A percentile compares a stretch with the other conserved stretches of the same genome.
phyloP scores from a whole-genome alignment of 2,113 vertebrate genomes.

The Panurus biarmicus region DNA sequence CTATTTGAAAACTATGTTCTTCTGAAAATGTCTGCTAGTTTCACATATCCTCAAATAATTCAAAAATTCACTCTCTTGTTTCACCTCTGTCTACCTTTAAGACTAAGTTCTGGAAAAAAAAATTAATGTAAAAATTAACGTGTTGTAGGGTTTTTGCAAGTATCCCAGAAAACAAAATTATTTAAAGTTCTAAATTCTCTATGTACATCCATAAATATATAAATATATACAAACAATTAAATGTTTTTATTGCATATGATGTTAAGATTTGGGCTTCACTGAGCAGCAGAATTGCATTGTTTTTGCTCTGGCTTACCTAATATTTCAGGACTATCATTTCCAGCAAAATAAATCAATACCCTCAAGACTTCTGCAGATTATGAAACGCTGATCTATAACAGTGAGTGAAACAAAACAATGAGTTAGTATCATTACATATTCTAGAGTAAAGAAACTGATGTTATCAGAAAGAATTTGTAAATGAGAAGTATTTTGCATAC shows the following conservation, averaged over 20 bases:
- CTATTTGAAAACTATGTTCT: not conserved
- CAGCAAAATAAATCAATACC: not conserved
- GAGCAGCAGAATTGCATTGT: not conserved
- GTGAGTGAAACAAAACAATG: not conserved
- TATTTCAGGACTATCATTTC: not conserved
- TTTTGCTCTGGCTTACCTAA: not conserved
- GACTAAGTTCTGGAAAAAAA: not conserved
- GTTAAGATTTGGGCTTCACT: not conserved
- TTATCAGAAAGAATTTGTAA: not conserved
- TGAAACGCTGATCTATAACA: not conserved
- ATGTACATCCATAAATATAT: not conserved
- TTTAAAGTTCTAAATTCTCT: not conserved
- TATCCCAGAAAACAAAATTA: not conserved
- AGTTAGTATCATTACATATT: not conserved
- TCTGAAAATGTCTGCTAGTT: not conserved
- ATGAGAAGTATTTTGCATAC: not conserved
- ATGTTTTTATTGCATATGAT: not conserved
- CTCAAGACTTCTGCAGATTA: fast-evolving
- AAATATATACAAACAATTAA: not conserved
- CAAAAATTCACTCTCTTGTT: not conserved
- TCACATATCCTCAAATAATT: not conserved
- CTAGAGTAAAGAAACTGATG: not conserved
- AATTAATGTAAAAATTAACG: not conserved
- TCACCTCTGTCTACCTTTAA: not conserved
- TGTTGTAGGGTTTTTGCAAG: fast-evolving